Conservation (phyloP, 37 sponge, comb jelly and placozoan species). For the Halisarca cf. caerulea region DNA sequence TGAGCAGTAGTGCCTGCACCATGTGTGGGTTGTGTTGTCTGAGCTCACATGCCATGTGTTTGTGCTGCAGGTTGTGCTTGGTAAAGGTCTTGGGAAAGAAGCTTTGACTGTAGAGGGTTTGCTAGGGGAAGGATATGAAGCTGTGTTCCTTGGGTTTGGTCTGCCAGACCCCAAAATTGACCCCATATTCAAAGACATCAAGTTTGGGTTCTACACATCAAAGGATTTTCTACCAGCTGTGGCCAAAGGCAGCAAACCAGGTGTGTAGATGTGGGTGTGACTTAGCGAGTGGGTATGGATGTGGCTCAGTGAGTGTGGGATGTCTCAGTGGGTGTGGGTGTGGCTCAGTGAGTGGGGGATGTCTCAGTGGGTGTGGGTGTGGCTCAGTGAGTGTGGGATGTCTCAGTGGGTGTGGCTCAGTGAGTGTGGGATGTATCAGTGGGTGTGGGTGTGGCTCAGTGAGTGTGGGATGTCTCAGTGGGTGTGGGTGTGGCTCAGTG, state of each 20-base stretch:
- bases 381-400: too few species aligned
- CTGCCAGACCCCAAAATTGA: constrained; percentile 78
- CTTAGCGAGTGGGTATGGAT: too few species aligned
- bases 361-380: background rate
- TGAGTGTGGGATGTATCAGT: too few species aligned
- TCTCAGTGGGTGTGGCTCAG: too few species aligned
- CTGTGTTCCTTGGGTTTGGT: constrained; percentile 89
- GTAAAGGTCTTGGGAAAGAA: constrained; percentile 54
- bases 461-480: too few species aligned
- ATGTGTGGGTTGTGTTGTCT: background rate
- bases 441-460: too few species aligned
- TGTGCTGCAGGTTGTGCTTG: constrained; percentile 51
- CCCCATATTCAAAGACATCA: constrained; percentile 71
- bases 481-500: too few species aligned
- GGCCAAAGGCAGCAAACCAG: constrained; percentile 86
- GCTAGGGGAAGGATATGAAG: constrained; percentile 75
- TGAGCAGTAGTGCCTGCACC: background rate
- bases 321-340: background rate
- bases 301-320: too few species aligned
- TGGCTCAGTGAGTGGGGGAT: background rate
- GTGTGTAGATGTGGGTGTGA: constrained; percentile 50
- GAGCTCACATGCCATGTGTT: background rate
- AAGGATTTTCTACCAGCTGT: constrained; percentile 90
- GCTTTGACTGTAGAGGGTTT: constrained; percentile 59
- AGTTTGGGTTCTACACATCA: constrained; percentile 88